These are phyloP conservation scores for Epirrhoe tristata DNA, from an alignment of 2,888 invertebrate genomes.

Conservation along the genomic window DNA sequence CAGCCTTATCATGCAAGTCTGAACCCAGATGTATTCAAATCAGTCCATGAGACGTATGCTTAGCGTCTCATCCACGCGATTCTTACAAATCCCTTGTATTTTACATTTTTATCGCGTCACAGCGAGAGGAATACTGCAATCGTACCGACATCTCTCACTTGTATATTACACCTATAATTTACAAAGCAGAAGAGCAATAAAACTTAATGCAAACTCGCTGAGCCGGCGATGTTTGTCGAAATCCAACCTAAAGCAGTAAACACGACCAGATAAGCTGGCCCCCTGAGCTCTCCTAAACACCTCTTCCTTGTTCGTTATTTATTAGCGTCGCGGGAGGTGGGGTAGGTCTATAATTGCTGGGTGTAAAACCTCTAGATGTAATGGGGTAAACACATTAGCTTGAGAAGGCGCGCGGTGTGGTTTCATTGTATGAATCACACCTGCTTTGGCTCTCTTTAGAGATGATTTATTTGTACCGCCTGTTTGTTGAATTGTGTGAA, in stretches of 20 bases:
- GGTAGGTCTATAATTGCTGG: constrained; percentile 57
- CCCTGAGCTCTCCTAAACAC: constrained; percentile 45
- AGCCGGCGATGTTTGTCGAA: constrained; percentile 75
- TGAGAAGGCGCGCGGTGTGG: constrained; percentile 62
- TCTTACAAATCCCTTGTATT: constrained; percentile 50
- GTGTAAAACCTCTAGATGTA: constrained; percentile 65
- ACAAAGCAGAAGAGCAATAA: constrained; percentile 79
- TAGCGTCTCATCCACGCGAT: constrained; percentile 20
- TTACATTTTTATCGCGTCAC: constrained; percentile 68
- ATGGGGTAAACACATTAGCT: constrained; percentile 80
- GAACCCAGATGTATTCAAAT: constrained; percentile 27
- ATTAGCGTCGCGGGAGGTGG: constrained; percentile 40
- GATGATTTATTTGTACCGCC: constrained; percentile 53
- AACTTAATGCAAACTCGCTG: constrained; percentile 79
- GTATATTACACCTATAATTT: constrained; percentile 77
- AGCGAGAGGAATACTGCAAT: constrained; percentile 61
- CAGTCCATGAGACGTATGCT: constrained; percentile 19
- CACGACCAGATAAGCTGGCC: constrained; percentile 61
- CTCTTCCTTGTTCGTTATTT: constrained; percentile 47
- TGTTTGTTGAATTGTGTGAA: constrained; percentile 11
- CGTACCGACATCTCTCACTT: constrained; percentile 52
- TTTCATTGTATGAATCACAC: constrained; percentile 67
- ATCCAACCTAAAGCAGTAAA: constrained; percentile 65
- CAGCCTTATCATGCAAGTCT: constrained; percentile 7
- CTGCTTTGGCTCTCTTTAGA: constrained; percentile 63